Percentiles rank a stretch among this genome's conserved stretches.
Evolutionary conservation across 2,797 vertebrate species (phyloP).

Genomic region (Anguilla pacifica): DNA sequence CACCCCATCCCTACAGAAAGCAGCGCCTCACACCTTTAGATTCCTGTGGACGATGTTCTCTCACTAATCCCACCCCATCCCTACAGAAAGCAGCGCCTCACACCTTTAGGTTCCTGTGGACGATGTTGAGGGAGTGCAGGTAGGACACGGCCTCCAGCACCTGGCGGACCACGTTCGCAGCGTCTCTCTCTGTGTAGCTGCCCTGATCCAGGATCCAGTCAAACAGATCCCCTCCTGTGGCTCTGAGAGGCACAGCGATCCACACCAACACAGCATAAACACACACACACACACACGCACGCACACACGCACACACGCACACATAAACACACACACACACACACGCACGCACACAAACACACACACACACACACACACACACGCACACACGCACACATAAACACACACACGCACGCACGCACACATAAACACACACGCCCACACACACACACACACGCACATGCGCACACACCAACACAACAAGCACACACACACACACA

Average conservation of each 20-base stretch:
- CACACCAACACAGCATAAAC: neutral
- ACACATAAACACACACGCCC: too few relatives aligned
- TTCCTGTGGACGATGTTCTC: too few relatives aligned
- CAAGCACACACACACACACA: too few relatives aligned
- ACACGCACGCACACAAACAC: too few relatives aligned
- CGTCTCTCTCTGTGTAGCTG: slow-evolving; percentile 86
- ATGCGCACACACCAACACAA: too few relatives aligned
- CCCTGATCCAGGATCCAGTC: slow-evolving; percentile 88
- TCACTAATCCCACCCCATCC: too few relatives aligned
- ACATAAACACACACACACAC: neutral
- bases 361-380: too few relatives aligned
- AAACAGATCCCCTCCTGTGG: slow-evolving; percentile 85
- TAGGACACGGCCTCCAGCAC: slow-evolving; percentile 84
- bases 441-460: too few relatives aligned
- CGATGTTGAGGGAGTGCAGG: slow-evolving; percentile 83
- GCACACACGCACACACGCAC: neutral
- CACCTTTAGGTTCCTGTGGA: slow-evolving; percentile 87
- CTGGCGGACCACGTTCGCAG: slow-evolving; percentile 82
- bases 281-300: neutral
- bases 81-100: neutral
- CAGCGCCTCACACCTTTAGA: too few relatives aligned
- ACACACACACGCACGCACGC: too few relatives aligned
- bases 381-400: too few relatives aligned
- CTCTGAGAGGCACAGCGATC: slow-evolving; percentile 59
- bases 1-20: too few relatives aligned